Percentiles rank a stretch among this genome's conserved stretches.
phyloP scores from a whole-genome alignment of 35 echinoderm and acorn worm species.

The Diadema setosum region DNA sequence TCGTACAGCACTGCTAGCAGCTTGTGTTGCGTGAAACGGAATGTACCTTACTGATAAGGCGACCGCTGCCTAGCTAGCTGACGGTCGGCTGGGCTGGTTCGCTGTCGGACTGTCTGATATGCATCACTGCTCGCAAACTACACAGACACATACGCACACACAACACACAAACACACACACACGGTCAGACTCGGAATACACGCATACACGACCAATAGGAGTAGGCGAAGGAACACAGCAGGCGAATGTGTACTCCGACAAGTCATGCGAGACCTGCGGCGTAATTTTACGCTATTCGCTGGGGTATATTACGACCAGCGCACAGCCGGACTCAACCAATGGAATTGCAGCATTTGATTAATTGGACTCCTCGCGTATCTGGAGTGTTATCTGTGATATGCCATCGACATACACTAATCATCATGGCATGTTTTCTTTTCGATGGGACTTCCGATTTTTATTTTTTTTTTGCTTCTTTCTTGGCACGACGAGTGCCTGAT shows the following conservation, averaged over 20 bases:
- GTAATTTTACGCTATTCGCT: slow-evolving; percentile 20
- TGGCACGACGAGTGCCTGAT: too few relatives aligned
- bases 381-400: neutral
- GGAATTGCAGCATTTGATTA: slow-evolving; percentile 61
- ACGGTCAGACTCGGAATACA: neutral
- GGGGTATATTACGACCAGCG: slow-evolving; percentile 20
- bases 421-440: too few relatives aligned
- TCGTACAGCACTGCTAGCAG: neutral
- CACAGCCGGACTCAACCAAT: slow-evolving; percentile 86
- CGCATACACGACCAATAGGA: neutral
- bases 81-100: too few relatives aligned
- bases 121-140: neutral
- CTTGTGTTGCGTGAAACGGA: neutral
- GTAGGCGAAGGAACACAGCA: neutral
- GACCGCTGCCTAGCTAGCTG: too few relatives aligned
- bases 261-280: slow-evolving; percentile 16
- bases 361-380: slow-evolving; percentile 19
- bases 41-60: neutral
- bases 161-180: neutral
- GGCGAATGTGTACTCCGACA: neutral
- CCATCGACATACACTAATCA: neutral
- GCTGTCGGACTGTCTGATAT: too few relatives aligned
- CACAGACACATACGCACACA: neutral
- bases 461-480: too few relatives aligned
- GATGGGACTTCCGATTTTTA: too few relatives aligned